These are phyloP conservation scores for Scaptomyza pallida DNA, from an alignment of 1,140 invertebrate genomes.

Conservation along the genomic window DNA sequence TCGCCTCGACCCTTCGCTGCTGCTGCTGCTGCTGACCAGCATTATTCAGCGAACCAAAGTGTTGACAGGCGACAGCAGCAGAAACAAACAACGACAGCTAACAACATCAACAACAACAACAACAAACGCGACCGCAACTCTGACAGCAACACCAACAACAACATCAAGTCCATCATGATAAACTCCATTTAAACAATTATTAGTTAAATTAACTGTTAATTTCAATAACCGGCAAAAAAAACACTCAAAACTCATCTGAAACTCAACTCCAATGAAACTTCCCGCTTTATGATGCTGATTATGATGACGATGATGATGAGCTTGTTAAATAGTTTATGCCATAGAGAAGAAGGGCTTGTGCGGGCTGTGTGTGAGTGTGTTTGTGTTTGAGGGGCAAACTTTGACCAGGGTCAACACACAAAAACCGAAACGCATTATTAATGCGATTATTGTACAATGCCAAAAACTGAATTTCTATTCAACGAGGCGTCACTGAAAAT, in stretches of 20 bases:
- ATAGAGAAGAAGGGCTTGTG: too few relatives aligned
- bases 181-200: conserved; percentile 72
- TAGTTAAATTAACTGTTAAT: conserved; percentile 79
- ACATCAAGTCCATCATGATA: conserved; percentile 56
- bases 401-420: not conserved
- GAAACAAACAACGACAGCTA: conserved; percentile 1
- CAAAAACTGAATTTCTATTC: conserved; percentile 59
- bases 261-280: not conserved
- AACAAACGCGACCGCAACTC: conserved; percentile 3
- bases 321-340: not conserved
- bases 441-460: conserved; percentile 70
- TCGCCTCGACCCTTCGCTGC: not conserved
- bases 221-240: conserved; percentile 44
- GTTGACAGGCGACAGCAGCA: conserved; percentile 64
- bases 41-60: conserved; percentile 47
- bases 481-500: conserved; percentile 52
- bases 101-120: conserved; percentile 5
- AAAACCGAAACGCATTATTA: conserved; percentile 60
- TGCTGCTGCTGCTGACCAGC: conserved; percentile 43
- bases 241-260: conserved; percentile 15
- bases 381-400: conserved; percentile 6
- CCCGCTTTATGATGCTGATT: not conserved
- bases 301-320: not conserved
- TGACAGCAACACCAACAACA: conserved; percentile 16
- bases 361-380: conserved; percentile 1